phyloP scores from a whole-genome alignment of 2,888 invertebrate genomes.

The Andrena fulva region DNA sequence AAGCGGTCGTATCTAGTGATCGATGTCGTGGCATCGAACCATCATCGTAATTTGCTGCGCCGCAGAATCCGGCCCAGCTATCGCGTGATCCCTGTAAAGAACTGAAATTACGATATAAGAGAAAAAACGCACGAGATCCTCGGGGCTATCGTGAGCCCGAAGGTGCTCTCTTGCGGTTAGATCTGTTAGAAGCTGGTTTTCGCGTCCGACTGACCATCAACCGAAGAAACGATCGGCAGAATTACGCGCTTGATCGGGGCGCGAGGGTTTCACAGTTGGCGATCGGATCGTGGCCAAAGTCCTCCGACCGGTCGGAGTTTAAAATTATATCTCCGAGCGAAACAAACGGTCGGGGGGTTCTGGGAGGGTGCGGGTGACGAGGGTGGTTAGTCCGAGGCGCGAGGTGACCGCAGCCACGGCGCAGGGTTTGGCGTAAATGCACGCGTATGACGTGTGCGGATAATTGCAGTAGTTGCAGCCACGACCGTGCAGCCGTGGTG shows the following conservation, averaged over 20 bases:
- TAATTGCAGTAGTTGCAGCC: slow-evolving; percentile 83
- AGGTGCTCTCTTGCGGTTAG: background rate
- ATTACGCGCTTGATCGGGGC: slow-evolving; percentile 9
- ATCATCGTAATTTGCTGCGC: slow-evolving; percentile 73
- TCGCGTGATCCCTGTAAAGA: slow-evolving; percentile 31
- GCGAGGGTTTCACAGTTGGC: slow-evolving; percentile 25
- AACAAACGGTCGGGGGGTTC: slow-evolving; percentile 39
- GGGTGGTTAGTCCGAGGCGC: slow-evolving; percentile 64
- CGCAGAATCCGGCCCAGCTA: slow-evolving; percentile 31
- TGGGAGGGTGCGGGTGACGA: slow-evolving; percentile 27
- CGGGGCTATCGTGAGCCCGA: slow-evolving; percentile 20
- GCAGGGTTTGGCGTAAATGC: slow-evolving; percentile 76
- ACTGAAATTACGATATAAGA: slow-evolving; percentile 30
- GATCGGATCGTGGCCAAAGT: slow-evolving; percentile 53
- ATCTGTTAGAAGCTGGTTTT: background rate
- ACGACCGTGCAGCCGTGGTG: slow-evolving; percentile 77
- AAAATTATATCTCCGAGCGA: slow-evolving; percentile 67
- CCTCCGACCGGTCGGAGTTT: slow-evolving; percentile 53
- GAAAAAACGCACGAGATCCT: slow-evolving; percentile 27
- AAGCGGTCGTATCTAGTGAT: slow-evolving; percentile 76
- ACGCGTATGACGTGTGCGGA: slow-evolving; percentile 82
- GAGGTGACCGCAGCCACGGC: slow-evolving; percentile 74
- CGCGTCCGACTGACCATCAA: no score
- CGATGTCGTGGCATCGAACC: slow-evolving; percentile 81
- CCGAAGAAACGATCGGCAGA: background rate